Evolutionary conservation across 2,888 invertebrate genomes (phyloP).

Genomic region (Allygus modestus): DNA sequence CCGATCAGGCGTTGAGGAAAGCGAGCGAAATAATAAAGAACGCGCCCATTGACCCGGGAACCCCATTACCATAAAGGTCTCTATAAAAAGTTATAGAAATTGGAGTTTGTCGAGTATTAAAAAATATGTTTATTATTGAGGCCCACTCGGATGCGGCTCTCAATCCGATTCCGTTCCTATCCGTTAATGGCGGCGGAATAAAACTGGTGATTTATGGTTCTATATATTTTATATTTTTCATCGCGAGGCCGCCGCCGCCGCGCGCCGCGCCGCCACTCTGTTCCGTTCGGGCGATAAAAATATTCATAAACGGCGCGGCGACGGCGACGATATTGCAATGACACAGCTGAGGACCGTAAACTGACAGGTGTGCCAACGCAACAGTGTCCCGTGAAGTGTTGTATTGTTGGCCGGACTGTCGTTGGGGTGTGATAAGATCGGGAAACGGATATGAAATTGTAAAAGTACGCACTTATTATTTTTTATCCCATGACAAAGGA

Average conservation of each 20-base stretch:
- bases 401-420: slow-evolving; percentile 12
- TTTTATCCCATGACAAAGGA: too few species aligned
- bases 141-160: slow-evolving; percentile 14
- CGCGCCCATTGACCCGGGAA: slow-evolving; percentile 52
- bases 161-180: slow-evolving; percentile 50
- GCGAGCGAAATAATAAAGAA: slow-evolving; percentile 56
- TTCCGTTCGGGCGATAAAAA: slow-evolving; percentile 54
- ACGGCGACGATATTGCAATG: not conserved
- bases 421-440: too few species aligned
- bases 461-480: too few species aligned
- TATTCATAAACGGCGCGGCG: slow-evolving; percentile 63
- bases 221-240: slow-evolving; percentile 63
- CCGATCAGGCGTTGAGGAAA: slow-evolving; percentile 21
- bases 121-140: slow-evolving; percentile 63
- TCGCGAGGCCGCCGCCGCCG: slow-evolving; percentile 39
- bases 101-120: slow-evolving; percentile 62
- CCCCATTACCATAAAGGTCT: slow-evolving; percentile 62
- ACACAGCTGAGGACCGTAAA: not conserved
- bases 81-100: slow-evolving; percentile 65
- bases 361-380: not conserved
- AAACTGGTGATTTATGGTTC: slow-evolving; percentile 59
- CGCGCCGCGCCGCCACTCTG: slow-evolving; percentile 38
- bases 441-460: too few species aligned
- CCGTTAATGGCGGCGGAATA: slow-evolving; percentile 56
- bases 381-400: not conserved